Percentiles rank a stretch among this genome's conserved stretches.
Evolutionary conservation across 2,113 vertebrate species (phyloP).

Genomic region (Urocolius indicus): DNA sequence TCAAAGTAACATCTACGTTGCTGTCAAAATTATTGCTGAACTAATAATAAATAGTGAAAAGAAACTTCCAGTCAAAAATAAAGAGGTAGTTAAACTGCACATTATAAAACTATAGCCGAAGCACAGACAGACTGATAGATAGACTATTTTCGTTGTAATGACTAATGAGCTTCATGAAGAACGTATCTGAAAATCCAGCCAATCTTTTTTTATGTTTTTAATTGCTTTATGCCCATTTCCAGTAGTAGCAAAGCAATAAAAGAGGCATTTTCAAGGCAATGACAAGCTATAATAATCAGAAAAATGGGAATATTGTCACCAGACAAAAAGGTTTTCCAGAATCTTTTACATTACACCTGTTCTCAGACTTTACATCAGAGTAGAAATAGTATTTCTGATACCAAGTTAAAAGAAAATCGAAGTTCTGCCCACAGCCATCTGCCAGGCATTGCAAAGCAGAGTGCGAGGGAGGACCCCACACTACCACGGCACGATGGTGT

Average conservation of each 20-base stretch:
- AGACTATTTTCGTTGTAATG: not conserved
- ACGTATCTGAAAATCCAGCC: conserved; percentile 3
- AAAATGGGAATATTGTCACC: not conserved
- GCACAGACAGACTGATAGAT: not conserved
- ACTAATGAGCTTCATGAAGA: not conserved
- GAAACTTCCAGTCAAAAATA: not conserved
- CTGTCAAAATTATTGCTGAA: conserved; percentile 35
- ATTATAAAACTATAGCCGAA: not conserved
- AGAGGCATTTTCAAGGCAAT: not conserved
- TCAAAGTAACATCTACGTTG: conserved; percentile 24
- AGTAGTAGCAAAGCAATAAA: conserved; percentile 32
- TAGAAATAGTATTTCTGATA: not conserved
- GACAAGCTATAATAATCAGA: not conserved
- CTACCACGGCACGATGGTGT: not conserved
- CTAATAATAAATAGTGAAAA: conserved; percentile 8
- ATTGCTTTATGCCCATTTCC: conserved; percentile 37
- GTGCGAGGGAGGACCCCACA: not conserved
- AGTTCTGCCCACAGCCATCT: conserved; percentile 16
- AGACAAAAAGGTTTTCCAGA: conserved; percentile 1
- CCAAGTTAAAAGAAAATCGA: not conserved
- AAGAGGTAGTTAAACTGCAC: not conserved
- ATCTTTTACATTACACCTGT: not conserved
- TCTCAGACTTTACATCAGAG: not conserved
- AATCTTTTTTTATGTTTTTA: conserved; percentile 1
- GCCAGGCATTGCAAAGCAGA: not conserved